phyloP scores from a whole-genome alignment of 2,888 invertebrate genomes.

The Noctua comes region DNA sequence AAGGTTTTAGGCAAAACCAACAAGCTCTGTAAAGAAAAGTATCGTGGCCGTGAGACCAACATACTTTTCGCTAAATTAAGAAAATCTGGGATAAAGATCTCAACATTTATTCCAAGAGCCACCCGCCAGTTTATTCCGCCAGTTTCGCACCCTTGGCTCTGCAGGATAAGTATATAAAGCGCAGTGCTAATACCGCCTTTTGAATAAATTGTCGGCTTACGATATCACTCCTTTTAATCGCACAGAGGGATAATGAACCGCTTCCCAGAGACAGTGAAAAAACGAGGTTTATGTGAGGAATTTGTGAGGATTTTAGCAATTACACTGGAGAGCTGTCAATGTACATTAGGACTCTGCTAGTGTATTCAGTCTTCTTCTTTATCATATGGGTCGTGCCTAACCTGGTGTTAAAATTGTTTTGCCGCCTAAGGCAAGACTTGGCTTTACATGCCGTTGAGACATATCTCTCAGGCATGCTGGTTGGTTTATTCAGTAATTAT shows the following conservation, averaged over 20 bases:
- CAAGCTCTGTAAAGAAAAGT: neutral
- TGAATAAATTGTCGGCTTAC: slow-evolving; percentile 56
- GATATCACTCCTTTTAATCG: slow-evolving; percentile 41
- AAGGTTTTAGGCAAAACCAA: neutral
- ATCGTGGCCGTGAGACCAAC: too few relatives aligned
- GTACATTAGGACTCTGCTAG: neutral
- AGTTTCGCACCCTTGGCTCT: neutral
- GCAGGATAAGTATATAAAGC: slow-evolving; percentile 18
- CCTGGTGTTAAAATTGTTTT: too few relatives aligned
- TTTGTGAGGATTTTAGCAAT: slow-evolving; percentile 15
- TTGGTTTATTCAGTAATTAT: neutral
- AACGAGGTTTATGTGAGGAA: neutral
- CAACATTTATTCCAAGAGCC: neutral
- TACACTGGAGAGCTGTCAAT: neutral
- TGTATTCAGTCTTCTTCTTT: neutral
- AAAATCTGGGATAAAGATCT: neutral
- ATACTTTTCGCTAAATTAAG: neutral
- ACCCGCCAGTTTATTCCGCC: too few relatives aligned
- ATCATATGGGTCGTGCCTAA: too few relatives aligned
- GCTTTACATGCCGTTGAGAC: too few relatives aligned
- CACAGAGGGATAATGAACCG: slow-evolving; percentile 41
- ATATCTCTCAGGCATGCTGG: too few relatives aligned
- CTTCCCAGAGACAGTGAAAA: neutral
- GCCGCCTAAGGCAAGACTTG: too few relatives aligned
- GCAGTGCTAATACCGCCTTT: slow-evolving; percentile 17